Base-by-base conservation (phyloP, 1,140 invertebrate genomes). In the Centruroides sculpturatus region DNA sequence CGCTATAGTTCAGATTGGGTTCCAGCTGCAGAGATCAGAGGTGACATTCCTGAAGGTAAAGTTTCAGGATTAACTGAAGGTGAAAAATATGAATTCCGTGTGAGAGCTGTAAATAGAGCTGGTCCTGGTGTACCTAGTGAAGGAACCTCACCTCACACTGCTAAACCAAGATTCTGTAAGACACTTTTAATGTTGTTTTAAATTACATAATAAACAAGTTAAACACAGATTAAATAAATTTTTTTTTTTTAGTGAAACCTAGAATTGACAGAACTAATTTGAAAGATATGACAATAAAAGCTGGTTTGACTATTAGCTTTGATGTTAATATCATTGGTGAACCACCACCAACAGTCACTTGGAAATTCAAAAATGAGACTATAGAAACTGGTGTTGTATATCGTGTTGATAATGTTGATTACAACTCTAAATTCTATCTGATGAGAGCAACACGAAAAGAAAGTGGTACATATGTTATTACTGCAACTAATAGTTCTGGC, bases 251-350 rank as follows among this genome's bases (percentile, higher is more conserved):
- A 64, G 83, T 96, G 73, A 87, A 89, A 62, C 92, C 92, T 47
- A 82, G 83, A 69, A 96, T 96, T 72, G 92, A 95, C 69, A 81
- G 91, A 51, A 91, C 88, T 3, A 92, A 94, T 71, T 74, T 95
- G 35, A 85, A 91, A 70, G 81, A 83, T 9, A 72, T 91, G 1
- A 82, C 83, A 0, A 83, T 95, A 1, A 98, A 98, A 76, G 85
- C 89, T 61, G 95, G 95, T 46, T 82, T 97, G 50, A 89, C 89
- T 35, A 82, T 97, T 35, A 84, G 85, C 12, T 80, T 98, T 55
- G 88, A 95, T 71, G 81, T 98, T 3, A 94, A 96, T 67, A 85
- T 96, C 55, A 87, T 83, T 69, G 96, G 93, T 66, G 91, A 95
- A 76, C 95, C 95, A 47, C 85, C 91, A 64, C 94, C 96, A 71